These are phyloP conservation scores for Sinodicranocentrus sp. DNA, from an alignment of 2,888 invertebrate species.

Conservation along the genomic window DNA sequence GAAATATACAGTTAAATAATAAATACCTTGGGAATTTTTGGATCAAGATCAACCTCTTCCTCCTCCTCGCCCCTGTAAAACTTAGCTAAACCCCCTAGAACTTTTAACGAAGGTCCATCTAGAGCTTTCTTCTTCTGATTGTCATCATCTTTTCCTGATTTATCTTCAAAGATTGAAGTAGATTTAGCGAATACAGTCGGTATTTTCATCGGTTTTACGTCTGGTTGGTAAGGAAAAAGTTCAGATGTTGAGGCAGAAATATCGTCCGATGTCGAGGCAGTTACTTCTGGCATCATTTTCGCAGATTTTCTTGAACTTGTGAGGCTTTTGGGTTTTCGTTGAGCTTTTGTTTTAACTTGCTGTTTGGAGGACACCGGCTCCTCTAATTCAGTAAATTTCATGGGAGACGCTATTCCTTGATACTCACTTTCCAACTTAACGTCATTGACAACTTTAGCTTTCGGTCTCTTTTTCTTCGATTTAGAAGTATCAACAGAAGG, in stretches of 20 bases:
- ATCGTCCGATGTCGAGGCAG: neutral
- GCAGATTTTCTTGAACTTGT: too few species aligned
- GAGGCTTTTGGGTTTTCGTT: too few species aligned
- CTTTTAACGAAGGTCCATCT: constrained; percentile 68
- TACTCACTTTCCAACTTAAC: too few species aligned
- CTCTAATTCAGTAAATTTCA: too few species aligned
- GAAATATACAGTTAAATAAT: neutral
- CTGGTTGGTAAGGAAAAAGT: constrained; percentile 42
- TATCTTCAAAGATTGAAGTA: neutral
- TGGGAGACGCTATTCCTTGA: too few species aligned
- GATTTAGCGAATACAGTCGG: constrained; percentile 65
- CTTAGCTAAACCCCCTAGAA: constrained; percentile 67
- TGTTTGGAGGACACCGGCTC: too few species aligned
- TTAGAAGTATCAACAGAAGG: neutral
- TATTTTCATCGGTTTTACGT: constrained; percentile 18
- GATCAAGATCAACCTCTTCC: constrained; percentile 72
- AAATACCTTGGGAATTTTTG: constrained; percentile 58
- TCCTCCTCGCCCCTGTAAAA: constrained; percentile 72
- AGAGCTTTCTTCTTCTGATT: constrained; percentile 51
- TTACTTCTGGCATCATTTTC: too few species aligned
- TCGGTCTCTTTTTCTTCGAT: neutral
- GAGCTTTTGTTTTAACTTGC: neutral
- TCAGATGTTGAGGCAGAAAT: neutral
- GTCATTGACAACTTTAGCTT: too few species aligned
- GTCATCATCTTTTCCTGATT: constrained; percentile 30